Evolutionary conservation across 2,113 vertebrate species (phyloP), one percentile per base, ranked within the genome.

Genomic region (Morphnarchus princeps): DNA sequence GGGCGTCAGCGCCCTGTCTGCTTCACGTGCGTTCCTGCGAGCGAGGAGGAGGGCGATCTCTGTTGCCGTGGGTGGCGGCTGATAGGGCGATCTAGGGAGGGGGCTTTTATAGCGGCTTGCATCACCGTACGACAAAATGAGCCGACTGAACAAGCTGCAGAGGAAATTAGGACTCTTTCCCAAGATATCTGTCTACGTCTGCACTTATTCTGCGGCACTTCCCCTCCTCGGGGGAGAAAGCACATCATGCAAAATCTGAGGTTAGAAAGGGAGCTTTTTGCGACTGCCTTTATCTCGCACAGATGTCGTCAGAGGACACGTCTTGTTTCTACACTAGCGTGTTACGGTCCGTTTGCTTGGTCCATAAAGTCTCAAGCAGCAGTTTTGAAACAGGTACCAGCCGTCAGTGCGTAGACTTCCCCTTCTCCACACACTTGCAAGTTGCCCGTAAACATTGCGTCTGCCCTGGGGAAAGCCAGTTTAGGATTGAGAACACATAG

Each of bases 401-500:
- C 45, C 4, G 2, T 4, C 50, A 15, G 32, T 6, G 2, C 5
- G 5, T 0, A 12, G 25, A 5, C 26, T 76, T 40, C 55, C 61
- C 19, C 34, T 38, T 49, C 50, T 20, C 36, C 34, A 1, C 70
- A 5, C 17, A 0, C 25, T 13, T 10, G 16, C 32, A 13, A 26
- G 11, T 7, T 71, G 54, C 47, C 18, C 12, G 6, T 28, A 49
- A 80, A 6, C n/a, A 1, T 2, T 4, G 45, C 3, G 1, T 6
- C n/a, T n/a, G 69, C 38, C 50, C 1, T 1, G 4, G 2, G 21
- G 45, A 32, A 50, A 52, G 32, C 32, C 28, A 2, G 7, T 17
- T 11, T 1, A 25, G 61, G 16, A 2, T 0, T 38, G 67, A 5
- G 15, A 38, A 6, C 7, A 3, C 8, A 0, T 1, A 0, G 66